These are phyloP conservation scores for Brachionichthys hirsutus DNA, from an alignment of 2,113 vertebrate genomes.

Conservation along the genomic window DNA sequence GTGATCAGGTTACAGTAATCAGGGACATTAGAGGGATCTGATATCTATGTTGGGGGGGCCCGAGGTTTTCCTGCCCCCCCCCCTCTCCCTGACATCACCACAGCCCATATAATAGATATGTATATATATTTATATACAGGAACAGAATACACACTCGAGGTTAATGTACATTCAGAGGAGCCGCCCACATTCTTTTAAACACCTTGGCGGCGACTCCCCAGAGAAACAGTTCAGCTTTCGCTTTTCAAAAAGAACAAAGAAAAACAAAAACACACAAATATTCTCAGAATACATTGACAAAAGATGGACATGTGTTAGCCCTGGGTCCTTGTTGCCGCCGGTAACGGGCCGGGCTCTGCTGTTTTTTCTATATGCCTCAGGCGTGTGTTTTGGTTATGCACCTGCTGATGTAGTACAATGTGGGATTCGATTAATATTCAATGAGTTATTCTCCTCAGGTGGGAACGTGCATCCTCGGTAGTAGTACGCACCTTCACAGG, in stretches of 20 bases:
- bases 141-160: slow-evolving; percentile 77
- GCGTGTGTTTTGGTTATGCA: slow-evolving; percentile 75
- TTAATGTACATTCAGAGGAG: slow-evolving; percentile 80
- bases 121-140: slow-evolving; percentile 80
- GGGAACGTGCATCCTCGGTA: slow-evolving; percentile 66
- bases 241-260: slow-evolving; percentile 63
- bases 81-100: slow-evolving; percentile 78
- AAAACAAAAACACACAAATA: slow-evolving; percentile 63
- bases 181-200: slow-evolving; percentile 78
- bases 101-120: slow-evolving; percentile 79
- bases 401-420: slow-evolving; percentile 72
- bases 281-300: slow-evolving; percentile 72
- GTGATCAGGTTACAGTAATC: slow-evolving; percentile 77
- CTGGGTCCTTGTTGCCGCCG: slow-evolving; percentile 67
- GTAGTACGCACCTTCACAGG: slow-evolving; percentile 60
- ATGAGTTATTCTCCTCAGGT: slow-evolving; percentile 68
- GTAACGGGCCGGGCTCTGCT: slow-evolving; percentile 72
- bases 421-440: slow-evolving; percentile 68
- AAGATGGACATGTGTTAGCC: slow-evolving; percentile 59
- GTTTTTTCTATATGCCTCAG: slow-evolving; percentile 70
- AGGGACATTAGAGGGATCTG: slow-evolving; percentile 66
- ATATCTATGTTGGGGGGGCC: slow-evolving; percentile 67
- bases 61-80: slow-evolving; percentile 63
- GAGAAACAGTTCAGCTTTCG: slow-evolving; percentile 66
- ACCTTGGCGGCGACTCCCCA: slow-evolving; percentile 74